A percentile compares a stretch with the other conserved stretches of the same genome.
phyloP scores from a whole-genome alignment of 2,113 vertebrate genomes.

The Thomomys bottae region DNA sequence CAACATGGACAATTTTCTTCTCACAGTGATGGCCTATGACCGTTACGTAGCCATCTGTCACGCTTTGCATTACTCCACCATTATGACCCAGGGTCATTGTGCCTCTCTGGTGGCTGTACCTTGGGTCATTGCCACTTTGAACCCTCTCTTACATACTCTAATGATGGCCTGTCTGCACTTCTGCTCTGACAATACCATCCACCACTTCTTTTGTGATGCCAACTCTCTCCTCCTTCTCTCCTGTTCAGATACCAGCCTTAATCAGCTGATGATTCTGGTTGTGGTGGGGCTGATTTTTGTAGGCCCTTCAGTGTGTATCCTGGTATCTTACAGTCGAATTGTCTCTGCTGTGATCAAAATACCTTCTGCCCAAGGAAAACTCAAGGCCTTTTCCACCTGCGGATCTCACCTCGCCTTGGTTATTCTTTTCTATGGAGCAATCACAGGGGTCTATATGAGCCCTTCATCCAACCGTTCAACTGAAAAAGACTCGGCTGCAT shows the following conservation, averaged over 20 bases:
- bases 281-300: slow-evolving; percentile 64
- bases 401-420: slow-evolving; percentile 70
- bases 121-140: slow-evolving; percentile 56
- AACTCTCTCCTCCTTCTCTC: slow-evolving; percentile 70
- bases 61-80: slow-evolving; percentile 56
- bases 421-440: slow-evolving; percentile 68
- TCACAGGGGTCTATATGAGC: slow-evolving; percentile 69
- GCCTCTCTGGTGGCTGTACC: slow-evolving; percentile 48
- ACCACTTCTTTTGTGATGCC: slow-evolving; percentile 73
- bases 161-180: slow-evolving; percentile 57
- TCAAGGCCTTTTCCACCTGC: slow-evolving; percentile 69
- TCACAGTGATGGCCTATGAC: slow-evolving; percentile 72
- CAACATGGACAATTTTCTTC: slow-evolving; percentile 74
- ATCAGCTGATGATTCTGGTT: slow-evolving; percentile 62
- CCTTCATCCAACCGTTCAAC: slow-evolving; percentile 52
- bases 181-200: slow-evolving; percentile 64
- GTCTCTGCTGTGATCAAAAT: slow-evolving; percentile 64
- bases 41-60: slow-evolving; percentile 69
- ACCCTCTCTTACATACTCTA: slow-evolving; percentile 69
- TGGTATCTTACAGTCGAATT: slow-evolving; percentile 59
- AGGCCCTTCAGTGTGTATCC: slow-evolving; percentile 57
- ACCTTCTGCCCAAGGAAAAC: slow-evolving; percentile 61
- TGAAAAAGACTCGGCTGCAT: slow-evolving; percentile 51
- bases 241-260: slow-evolving; percentile 67
- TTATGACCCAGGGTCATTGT: slow-evolving; percentile 46